These are phyloP conservation scores for Cyclophora albipunctata DNA, from an alignment of 2,888 invertebrate species.

Conservation along the genomic window DNA sequence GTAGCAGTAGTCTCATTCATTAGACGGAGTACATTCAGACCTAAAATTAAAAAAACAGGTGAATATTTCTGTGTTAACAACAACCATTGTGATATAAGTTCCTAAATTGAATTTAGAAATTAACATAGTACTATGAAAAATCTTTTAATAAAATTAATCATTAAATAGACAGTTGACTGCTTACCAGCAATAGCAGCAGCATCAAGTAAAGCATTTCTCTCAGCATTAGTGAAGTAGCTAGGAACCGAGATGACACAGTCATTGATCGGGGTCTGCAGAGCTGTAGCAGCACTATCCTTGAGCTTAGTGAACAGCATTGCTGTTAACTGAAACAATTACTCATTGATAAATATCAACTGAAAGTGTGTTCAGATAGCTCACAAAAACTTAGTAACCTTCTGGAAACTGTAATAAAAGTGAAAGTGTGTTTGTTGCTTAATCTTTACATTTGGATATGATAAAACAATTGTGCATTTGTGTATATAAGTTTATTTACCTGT, in stretches of 20 bases:
- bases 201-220: slow-evolving; percentile 92
- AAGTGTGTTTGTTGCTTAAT: no score
- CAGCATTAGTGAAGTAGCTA: slow-evolving; percentile 95
- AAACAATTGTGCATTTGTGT: no score
- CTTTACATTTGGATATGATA: no score
- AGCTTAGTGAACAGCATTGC: slow-evolving; percentile 98
- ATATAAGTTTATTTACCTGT: slow-evolving; percentile 71
- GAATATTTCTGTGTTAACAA: background rate
- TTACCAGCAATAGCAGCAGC: slow-evolving; percentile 92
- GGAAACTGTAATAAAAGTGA: no score
- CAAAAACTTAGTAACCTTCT: no score
- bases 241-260: slow-evolving; percentile 97
- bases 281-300: slow-evolving; percentile 90
- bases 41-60: slow-evolving; percentile 35
- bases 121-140: no score
- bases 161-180: slow-evolving; percentile 2
- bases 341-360: background rate
- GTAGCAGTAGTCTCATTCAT: slow-evolving; percentile 99
- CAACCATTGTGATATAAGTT: background rate
- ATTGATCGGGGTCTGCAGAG: slow-evolving; percentile 91
- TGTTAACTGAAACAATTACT: slow-evolving; percentile 74
- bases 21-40: slow-evolving; percentile 93
- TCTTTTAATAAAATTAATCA: no score
- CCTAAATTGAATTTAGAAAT: no score
- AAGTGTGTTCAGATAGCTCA: no score